phyloP scores from a whole-genome alignment of 2,797 vertebrate genomes.

The Tamandua tetradactyla region DNA sequence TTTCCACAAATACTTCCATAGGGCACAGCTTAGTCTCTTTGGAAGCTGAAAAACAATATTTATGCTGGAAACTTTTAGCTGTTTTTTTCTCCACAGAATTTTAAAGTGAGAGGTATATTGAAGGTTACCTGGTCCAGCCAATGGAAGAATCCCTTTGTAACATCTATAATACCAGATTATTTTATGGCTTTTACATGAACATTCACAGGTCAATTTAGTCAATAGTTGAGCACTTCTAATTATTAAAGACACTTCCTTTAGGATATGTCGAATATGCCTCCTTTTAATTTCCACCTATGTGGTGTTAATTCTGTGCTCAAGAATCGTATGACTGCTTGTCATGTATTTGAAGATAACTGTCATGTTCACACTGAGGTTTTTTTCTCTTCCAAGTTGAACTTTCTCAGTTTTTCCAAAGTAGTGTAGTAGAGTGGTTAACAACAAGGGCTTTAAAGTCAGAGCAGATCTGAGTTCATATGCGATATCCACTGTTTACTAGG shows the following conservation, averaged over 20 bases:
- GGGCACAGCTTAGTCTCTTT: neutral
- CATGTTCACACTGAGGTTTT: neutral
- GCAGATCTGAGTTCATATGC: neutral
- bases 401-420: neutral
- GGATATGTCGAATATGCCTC: neutral
- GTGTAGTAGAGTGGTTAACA: neutral
- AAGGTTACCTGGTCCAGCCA: neutral
- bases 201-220: neutral
- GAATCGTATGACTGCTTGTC: neutral
- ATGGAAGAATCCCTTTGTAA: neutral
- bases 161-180: neutral
- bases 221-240: neutral
- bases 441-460: neutral
- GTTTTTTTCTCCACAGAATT: neutral
- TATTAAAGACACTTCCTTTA: slow-evolving; percentile 25
- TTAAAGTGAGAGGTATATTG: neutral
- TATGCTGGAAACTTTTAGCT: neutral
- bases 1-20: neutral
- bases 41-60: neutral
- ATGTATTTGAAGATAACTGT: neutral
- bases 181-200: neutral
- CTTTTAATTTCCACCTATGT: neutral
- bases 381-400: neutral
- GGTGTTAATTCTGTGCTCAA: neutral
- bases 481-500: neutral